Evolutionary conservation across 2,113 vertebrate genomes (phyloP), one percentile per base, ranked within the genome.

Genomic region (Stercorarius parasiticus): DNA sequence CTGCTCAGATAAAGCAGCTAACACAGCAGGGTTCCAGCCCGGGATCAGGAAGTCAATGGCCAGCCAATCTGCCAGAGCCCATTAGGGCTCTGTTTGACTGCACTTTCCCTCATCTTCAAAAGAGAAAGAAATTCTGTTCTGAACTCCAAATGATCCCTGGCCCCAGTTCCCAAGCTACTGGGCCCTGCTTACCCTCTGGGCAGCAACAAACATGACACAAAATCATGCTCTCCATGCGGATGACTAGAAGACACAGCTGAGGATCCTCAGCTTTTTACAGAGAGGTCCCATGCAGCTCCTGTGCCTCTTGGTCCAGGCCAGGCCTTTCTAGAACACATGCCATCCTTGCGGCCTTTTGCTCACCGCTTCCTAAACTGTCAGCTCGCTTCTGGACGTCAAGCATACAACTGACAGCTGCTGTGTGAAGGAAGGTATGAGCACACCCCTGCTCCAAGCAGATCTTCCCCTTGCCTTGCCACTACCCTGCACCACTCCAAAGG

Each of bases 391-490:
- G 30, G 36, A 40, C 34, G 71, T 32, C 64, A 6, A 30, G 67
- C 3, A 34, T 10, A 13, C 23, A 42, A n/a, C 52, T 1, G 12
- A 61, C 10, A 56, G 67, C 53, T 69, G 30, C 64, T 1, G 0
- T 0, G 10, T 5, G 29, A 66, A 53, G n/a, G n/a, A 42, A 9
- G 15, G 45, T 4, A 19, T 0, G 1, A 84, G 55, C 58, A 66
- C 25, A 81, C 2, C 26, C 10, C 69, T 62, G 71, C 72, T 73
- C 34, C 1, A 1, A 50, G 72, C 36, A 20, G 49, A 27, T 9
- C 6, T 8, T 83, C 49, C 40, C 38, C 11, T 9, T 14, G n/a
- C n/a, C 74, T 50, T 20, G 49, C 38, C 36, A 5, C 52, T 13
- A n/a, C 23, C 17, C 36, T 18, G 8, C 19, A 32, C 52, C 47